Evolutionary conservation across 2,888 invertebrate genomes (phyloP), one percentile per base, ranked within the genome.

Genomic region (Tenthredo livida): DNA sequence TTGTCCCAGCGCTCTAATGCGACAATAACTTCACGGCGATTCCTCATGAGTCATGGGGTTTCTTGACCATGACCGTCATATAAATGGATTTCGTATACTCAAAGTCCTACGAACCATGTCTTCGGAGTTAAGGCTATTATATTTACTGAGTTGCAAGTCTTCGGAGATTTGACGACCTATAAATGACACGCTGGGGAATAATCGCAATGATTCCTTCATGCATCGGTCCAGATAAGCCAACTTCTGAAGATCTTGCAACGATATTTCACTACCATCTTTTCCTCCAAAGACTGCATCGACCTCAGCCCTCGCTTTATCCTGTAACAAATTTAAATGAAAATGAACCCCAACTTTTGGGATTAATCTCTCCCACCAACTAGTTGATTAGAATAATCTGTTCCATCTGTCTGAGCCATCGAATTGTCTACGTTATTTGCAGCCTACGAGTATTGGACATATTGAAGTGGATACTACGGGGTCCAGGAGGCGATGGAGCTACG

Each of bases 161-260:
- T 95, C 95, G 0, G 93, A 93, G 65, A 96, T 89, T 47, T 90
- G 91, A 85, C 97, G 94, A 2, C 95, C 95, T 88, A 97, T 95
- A 88, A 96, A 94, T 40, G 95, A 96, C 6, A 96, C 96, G 87
- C 96, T 96, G 1, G 97, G 96, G 87, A 95, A 96, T 12, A 96
- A 91, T 78, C 96, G 92, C 83, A 96, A 89, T 0, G 96, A 94
- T 90, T 96, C 96, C 90, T 96, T 96, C 75, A 97, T 95, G 88
- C 96, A 96, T 88, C 95, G 95, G 87, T 96, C 96, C 86, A 96
- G 93, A 89, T 96, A 96, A 85, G 94, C 94, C 95, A 96, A 95
- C 84, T 95, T 94, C 86, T 95, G 92, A 17, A 96, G 91, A 87
- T 95, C 95, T 61, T 95, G 94, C 4, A 94, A 94, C 0, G 94